Evolutionary conservation across 2,797 vertebrate genomes (phyloP), one percentile per base, ranked within the genome.

Genomic region (Agapornis canus): DNA sequence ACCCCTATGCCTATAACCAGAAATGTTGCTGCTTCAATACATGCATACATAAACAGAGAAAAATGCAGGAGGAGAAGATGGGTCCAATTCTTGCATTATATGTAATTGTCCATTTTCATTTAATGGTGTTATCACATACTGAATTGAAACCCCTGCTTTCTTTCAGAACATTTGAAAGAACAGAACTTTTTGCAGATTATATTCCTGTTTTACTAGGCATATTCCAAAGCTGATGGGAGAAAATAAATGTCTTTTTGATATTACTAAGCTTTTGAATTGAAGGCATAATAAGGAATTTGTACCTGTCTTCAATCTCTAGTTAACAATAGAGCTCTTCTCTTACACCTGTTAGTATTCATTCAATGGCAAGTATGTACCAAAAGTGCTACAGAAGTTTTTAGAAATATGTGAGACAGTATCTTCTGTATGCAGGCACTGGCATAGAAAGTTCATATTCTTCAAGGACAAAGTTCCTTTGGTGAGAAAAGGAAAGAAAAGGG

Each of bases 1-100:
- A 79, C 64, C 35, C 23, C 0, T 2, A 13, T 31, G 29, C 9
- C 1, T 1, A 13, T 52, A 66, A 70, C 11, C 13, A 69, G 42
- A 72, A 87, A 1, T 6, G 1, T 29, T 87, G 6, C 6, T 77
- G 22, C 43, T 29, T 31, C 8, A 73, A n/a, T 79, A 69, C 82
- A 63, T n/a, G 10, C 6, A 20, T 18, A 37, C 5, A 37, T 35
- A 82, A 65, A 71, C 29, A 59, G 8, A 48, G 9, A 39, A 79
- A 54, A 83, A 63, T 26, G 2, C 8, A 63, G 23, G 15, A 64
- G 10, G 15, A 79, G 13, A 63, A 81, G 61, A 85, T 3, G 12
- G 8, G 15, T 4, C 5, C 21, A 57, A 6, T 75, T 88, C 6
- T 57, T 21, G 12, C 5, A 37, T 1, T 26, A 14, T 47, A 59